Evolutionary conservation across 2,888 invertebrate genomes (phyloP), one percentile per base, ranked within the genome.

Genomic region (Meiosimyza decipiens): DNA sequence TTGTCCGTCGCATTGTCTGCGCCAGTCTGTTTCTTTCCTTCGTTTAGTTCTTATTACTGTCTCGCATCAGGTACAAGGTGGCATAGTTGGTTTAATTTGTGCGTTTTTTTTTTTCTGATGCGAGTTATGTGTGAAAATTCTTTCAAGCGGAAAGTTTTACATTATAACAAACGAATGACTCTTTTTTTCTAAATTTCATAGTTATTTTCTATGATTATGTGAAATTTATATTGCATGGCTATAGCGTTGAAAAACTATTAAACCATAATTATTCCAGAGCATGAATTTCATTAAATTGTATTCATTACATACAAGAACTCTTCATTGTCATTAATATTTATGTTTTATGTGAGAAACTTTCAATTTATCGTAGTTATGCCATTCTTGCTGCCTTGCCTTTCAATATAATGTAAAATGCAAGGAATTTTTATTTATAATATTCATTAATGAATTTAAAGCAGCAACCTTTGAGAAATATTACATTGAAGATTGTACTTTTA

Each of bases 101-200:
- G 51, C 49, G 63, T n/a, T 7, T 33, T 18, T 9, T 28, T 55
- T 68, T 13, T 33, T 2, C 9, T 9, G 3, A 28, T 40, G 6
- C 40, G 40, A 40, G 40, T 69, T 51, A 60, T 69, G 69, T 69
- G 69, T 69, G 69, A 69, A 69, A 69, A 69, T 60, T 69, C 60
- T 51, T 68, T 13, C 59, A 68, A 49, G 68, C 68, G 59, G 22
- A 69, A 69, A 60, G 52, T 51, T 66, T 66, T 51, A 13, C 51
- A 66, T 28, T 40, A 7, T 28, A 40, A 40, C 6, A 40, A 40
- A 40, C 9, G 9, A 40, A 40, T 9, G 3, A 40, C 40, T 40
- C 2, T 40, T 40, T 9, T 40, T 40, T 40, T 7, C 1, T 1
- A 40, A 40, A 40, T 40, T 57, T 22, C 57, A 57, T 22, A 57